phyloP scores from a whole-genome alignment of 2,888 invertebrate genomes.

The Ditula angustiorana region DNA sequence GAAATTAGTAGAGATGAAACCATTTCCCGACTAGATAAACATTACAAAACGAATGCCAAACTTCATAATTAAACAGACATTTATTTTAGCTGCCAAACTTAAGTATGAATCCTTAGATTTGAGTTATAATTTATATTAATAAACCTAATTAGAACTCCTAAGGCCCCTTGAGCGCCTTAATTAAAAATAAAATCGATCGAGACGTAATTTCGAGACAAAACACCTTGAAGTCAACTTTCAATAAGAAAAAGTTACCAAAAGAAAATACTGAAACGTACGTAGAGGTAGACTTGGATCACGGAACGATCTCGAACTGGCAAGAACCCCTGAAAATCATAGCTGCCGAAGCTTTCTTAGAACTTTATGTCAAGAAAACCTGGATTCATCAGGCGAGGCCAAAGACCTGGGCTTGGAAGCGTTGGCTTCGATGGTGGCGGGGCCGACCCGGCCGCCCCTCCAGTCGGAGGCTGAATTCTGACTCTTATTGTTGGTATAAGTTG shows the following conservation, averaged over 20 bases:
- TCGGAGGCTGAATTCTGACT: constrained; percentile 58
- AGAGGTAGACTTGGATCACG: constrained; percentile 23
- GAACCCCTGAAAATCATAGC: constrained; percentile 28
- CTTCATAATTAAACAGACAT: no score
- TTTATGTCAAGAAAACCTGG: constrained; percentile 75
- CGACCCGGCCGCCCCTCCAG: constrained; percentile 52
- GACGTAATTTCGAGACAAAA: constrained; percentile 20
- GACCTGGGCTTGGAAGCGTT: constrained; percentile 72
- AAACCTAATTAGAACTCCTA: background rate
- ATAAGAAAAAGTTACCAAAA: constrained; percentile 30
- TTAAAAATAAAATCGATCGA: constrained; percentile 23
- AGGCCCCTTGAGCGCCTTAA: background rate
- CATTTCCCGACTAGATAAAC: constrained; percentile 33
- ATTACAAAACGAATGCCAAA: constrained; percentile 15
- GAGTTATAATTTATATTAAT: background rate
- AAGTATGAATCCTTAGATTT: background rate
- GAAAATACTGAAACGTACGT: constrained; percentile 16
- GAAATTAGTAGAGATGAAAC: constrained; percentile 10
- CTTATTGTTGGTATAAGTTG: constrained; percentile 70
- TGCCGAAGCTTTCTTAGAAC: constrained; percentile 25
- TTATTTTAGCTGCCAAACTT: background rate
- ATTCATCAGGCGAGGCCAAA: constrained; percentile 66
- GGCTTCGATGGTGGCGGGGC: constrained; percentile 60
- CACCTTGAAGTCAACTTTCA: constrained; percentile 29
- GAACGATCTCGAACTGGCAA: constrained; percentile 22